Base-by-base conservation (phyloP, 2,113 vertebrate genomes). In the Stictonetta naevosa region DNA sequence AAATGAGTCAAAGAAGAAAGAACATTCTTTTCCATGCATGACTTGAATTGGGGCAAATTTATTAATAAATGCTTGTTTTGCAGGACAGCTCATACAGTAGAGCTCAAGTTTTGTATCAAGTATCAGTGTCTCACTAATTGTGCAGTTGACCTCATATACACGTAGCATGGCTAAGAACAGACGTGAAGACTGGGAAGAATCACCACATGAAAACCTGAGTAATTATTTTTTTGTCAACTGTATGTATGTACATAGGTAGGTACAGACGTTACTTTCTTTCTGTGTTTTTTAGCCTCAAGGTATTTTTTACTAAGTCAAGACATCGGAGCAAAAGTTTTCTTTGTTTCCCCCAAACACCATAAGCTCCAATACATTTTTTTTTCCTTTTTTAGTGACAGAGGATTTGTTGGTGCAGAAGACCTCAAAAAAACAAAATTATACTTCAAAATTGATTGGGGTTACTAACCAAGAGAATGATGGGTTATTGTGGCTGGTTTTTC, bases 1-100 rank as follows among this genome's bases (percentile, higher is more conserved):
- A 97, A 95, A 83, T 36, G 28, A 94, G 84, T 85, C 94, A 94
- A 71, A 95, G 44, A 76, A 75, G 13, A 77, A 95, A 82, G 85
- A 76, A 76, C 83, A 48, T 19, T 56, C n/a, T 91, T 84, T 86
- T 71, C 66, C 31, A 69, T 40, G 53, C 69, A 48, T n/a, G 52
- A 68, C 29, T 72, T 96, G 86, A 81, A 42, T 2, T 2, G 55
- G 69, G 42, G 85, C 55, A 88, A 74, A 88, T 90, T 90, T 83
- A 92, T 95, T 74, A 93, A 71, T 55, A 92, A 80, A 40, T 31
- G 9, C 18, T 78, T 86, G 46, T 75, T 95, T 86, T 92, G 60
- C 69, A 90, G 36, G 62, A 87, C 48, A 78, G 63, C 62, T 89
- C 23, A 72, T 10, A 67, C 1, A 68, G 10, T 1, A 69, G 63